Base-by-base conservation (phyloP, 2,797 vertebrate genomes). In the Euphonia xanthogaster region DNA sequence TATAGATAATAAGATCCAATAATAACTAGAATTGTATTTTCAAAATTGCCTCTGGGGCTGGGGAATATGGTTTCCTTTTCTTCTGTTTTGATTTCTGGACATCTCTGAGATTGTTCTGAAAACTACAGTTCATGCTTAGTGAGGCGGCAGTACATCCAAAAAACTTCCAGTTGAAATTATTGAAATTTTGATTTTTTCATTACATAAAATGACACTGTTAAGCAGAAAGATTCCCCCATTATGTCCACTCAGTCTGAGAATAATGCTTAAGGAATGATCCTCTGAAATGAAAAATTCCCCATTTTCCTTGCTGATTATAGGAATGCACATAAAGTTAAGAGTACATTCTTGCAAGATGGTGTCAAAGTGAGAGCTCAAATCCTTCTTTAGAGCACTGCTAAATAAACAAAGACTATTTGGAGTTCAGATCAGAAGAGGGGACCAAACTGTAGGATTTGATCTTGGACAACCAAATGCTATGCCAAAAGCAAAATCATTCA, bases 251-350 rank as follows among this genome's bases (percentile, higher is more conserved):
- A 79, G 37, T 57, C 28, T 55, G 85, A 96, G 92, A 95, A 95
- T 75, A 90, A 68, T 51, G 78, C 67, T 91, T 76, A 93, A 97
- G 88, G 42, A 97, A 94, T 33, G 72, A 93, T 76, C 57, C 78
- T 84, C 76, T 77, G 44, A 90, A 83, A 55, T 71, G 53, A 79
- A 66, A 51, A 84, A 95, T 95, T 88, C 87, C 60, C 35, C 91
- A 87, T 76, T 91, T 96, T 93, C 35, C 72, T 80, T 83, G 81
- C 71, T 84, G 83, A 90, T 82, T 94, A 73, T 30, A 70, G 28
- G 75, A 48, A 75, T 91, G 70, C 31, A 88, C 65, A 78, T 76
- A 68, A 79, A 95, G 50, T 76, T 79, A 95, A 91, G 83, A 87
- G 76, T 51, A 77, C 25, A 47, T 42, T 90, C 66, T 76, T 74